These are phyloP conservation scores for Nomada goodeniana DNA, from an alignment of 2,888 invertebrate species.

Conservation along the genomic window DNA sequence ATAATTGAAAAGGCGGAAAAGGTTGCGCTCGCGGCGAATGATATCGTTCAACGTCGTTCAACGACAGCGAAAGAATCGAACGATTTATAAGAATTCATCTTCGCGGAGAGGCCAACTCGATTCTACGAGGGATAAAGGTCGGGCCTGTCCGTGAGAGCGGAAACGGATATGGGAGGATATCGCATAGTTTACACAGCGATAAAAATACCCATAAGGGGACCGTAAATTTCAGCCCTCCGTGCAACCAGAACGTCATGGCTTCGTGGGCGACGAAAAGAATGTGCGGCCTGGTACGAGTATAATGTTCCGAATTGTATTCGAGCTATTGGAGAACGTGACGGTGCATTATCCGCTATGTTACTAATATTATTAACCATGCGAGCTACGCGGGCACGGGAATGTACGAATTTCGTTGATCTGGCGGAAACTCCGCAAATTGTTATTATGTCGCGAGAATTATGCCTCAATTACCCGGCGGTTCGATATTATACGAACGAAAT, in stretches of 20 bases:
- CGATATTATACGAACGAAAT: neutral
- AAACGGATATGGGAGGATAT: slow-evolving; percentile 76
- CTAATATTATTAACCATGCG: slow-evolving; percentile 3
- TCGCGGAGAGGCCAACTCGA: slow-evolving; percentile 69
- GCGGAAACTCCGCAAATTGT: too few relatives aligned
- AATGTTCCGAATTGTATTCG: neutral
- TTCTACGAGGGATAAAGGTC: slow-evolving; percentile 71
- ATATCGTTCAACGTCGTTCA: slow-evolving; percentile 65
- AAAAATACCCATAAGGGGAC: slow-evolving; percentile 81
- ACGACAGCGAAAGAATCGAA: slow-evolving; percentile 67
- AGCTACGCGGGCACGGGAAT: neutral
- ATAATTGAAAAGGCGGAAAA: too few relatives aligned
- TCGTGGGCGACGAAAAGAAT: slow-evolving; percentile 70
- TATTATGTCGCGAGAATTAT: slow-evolving; percentile 4
- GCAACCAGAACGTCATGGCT: slow-evolving; percentile 68
- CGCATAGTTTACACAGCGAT: slow-evolving; percentile 80
- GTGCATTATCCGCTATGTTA: too few relatives aligned
- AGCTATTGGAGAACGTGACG: neutral
- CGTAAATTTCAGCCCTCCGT: slow-evolving; percentile 74
- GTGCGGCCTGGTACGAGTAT: slow-evolving; percentile 35
- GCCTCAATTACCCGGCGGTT: neutral
- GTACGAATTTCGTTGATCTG: neutral
- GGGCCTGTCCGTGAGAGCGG: slow-evolving; percentile 71
- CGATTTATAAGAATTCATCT: slow-evolving; percentile 78
- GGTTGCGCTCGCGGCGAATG: neutral